phyloP scores from a whole-genome alignment of 1,140 invertebrate genomes.

The Anadara kagoshimensis region DNA sequence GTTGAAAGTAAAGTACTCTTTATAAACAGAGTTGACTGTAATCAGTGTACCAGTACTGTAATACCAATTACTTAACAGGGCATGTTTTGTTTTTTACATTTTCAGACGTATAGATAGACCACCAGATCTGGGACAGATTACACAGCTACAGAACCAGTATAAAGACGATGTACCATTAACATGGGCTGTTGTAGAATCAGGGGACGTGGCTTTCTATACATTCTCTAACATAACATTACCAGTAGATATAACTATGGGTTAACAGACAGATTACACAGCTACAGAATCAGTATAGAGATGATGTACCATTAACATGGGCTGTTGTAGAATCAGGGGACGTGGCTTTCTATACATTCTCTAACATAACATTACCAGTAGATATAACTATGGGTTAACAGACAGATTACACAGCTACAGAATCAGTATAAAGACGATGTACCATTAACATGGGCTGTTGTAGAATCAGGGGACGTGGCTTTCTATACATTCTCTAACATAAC shows the following conservation, averaged over 20 bases:
- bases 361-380: background rate
- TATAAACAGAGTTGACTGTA: background rate
- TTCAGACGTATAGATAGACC: slow-evolving; percentile 1
- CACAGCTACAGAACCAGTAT: background rate
- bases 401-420: background rate
- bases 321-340: slow-evolving; percentile 66
- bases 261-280: no score
- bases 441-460: slow-evolving; percentile 65
- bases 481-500: slow-evolving; percentile 26
- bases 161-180: no score
- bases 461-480: slow-evolving; percentile 66
- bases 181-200: no score
- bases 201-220: slow-evolving; percentile 63
- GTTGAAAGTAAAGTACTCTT: background rate
- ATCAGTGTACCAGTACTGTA: no score
- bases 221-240: slow-evolving; percentile 4
- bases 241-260: background rate
- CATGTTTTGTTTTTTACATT: background rate
- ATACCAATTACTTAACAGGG: background rate
- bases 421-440: slow-evolving; percentile 50
- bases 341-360: slow-evolving; percentile 53
- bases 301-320: slow-evolving; percentile 62
- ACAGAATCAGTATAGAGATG: slow-evolving; percentile 35
- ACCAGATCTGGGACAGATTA: background rate
- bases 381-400: no score